Evolutionary conservation across 2,797 vertebrate species (phyloP).

Genomic region (Lemur catta): DNA sequence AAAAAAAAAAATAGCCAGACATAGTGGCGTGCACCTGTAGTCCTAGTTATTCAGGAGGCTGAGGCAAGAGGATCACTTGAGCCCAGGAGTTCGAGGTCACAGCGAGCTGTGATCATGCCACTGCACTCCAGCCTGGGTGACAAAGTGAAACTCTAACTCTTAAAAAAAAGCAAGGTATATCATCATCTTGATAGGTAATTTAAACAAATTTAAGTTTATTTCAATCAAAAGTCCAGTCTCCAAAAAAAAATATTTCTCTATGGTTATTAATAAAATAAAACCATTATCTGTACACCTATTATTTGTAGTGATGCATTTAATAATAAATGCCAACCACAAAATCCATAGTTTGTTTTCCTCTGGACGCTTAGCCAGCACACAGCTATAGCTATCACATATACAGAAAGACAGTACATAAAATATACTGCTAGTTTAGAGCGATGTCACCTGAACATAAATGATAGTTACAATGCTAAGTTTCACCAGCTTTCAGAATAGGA

Average conservation of each 20-base stretch:
- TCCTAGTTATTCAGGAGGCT: not conserved
- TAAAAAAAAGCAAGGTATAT: not conserved
- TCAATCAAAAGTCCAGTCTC: not conserved
- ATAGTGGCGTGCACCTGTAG: not conserved
- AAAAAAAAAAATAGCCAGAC: not conserved
- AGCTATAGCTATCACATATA: not conserved
- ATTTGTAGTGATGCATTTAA: not conserved
- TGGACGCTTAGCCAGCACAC: not conserved
- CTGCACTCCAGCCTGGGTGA: no score
- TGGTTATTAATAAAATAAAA: not conserved
- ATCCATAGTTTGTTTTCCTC: not conserved
- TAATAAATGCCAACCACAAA: conserved; percentile 40
- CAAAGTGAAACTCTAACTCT: not conserved
- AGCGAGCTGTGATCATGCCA: no score
- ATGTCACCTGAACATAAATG: not conserved
- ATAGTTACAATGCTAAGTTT: not conserved
- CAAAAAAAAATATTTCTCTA: not conserved
- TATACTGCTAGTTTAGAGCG: not conserved
- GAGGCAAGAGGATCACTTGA: not conserved
- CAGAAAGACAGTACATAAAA: not conserved
- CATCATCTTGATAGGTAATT: not conserved
- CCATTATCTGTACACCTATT: not conserved
- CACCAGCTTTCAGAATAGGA: conserved; percentile 18
- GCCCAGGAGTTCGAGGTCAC: no score
- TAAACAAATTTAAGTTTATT: conserved; percentile 23